Base-by-base conservation (phyloP, 1,140 invertebrate genomes). In the Drosophila sechellia region DNA sequence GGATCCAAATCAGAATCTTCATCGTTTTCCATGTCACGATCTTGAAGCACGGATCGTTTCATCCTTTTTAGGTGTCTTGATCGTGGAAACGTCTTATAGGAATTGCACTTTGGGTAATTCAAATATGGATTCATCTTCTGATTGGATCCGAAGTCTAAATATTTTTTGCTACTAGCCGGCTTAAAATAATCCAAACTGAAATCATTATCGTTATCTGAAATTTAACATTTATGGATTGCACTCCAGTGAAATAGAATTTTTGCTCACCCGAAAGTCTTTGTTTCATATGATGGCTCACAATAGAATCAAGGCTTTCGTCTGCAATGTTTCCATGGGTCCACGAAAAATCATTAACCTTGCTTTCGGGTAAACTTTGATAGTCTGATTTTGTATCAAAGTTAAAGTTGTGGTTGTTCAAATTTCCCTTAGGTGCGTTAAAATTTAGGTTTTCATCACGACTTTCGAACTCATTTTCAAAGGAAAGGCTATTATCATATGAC, bases 201-300 rank as follows among this genome's bases (percentile, higher is more conserved):
- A 43, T 66, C 37, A 34, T 15, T 0, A 22, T 17, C 20, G 3
- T 5, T 27, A 11, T 27, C 64, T 66, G 3, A 25, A 42, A 42
- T 6, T 8, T 31, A 4, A 37, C 3, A 10, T 3, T 10, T 31
- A 8, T 3, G 1, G 27, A 8, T 31, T 31, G 0, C 8, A 10
- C 31, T 2, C 8, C 6, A 8, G 0, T 39, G 37, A 3, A 42
- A 22, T 22, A 22, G 6, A 12, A 12, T 15, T 1, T 13, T 2
- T 27, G 50, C 64, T 50, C 5, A 64, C 64, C 42, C 8, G 34
- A 1, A 10, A 66, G 37, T 15, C n/a, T 50, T 10, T 66, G 27
- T 1, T 31, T 35, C 27, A 63, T 11, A n/a, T 66, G 45, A 3
- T 43, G 13, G 15, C 12, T 66, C 10, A 42, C 12, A 35, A 66